Evolutionary conservation across 2,888 invertebrate genomes (phyloP), one percentile per base, ranked within the genome.

Genomic region (Xanthia togata): DNA sequence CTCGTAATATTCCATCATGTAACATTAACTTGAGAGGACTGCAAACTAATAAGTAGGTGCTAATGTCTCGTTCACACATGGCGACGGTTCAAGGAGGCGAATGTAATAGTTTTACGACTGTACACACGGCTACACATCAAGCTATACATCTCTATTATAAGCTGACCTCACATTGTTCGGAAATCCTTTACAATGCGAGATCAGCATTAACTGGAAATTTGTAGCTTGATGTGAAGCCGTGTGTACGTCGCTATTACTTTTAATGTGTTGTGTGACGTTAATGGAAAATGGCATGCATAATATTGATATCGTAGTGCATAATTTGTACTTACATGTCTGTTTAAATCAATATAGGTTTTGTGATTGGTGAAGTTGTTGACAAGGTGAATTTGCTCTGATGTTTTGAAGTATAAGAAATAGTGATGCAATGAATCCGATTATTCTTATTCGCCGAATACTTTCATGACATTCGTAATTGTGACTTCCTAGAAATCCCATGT

Each of bases 11-110:
- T 85, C 83, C 75, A 75, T 77, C 69, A 77, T 76, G n/a, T 41
- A 44, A 35, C 73, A 81, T 75, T 70, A 68, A 81, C n/a, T 65
- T 76, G 50, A 79, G 62, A 85, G 67, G 68, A 84, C 78, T 78
- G 75, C 79, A 73, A 81, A 85, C 60, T 79, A 83, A 76, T 86
- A 79, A 86, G 70, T 77, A 68, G 70, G 83, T 88, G 85, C 70
- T 88, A 87, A 87, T 88, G 80, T 65, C 60, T 53, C 20, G 79
- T 85, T 85, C 87, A 88, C 81, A 88, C 82, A 77, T 81, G 79
- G 53, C 78, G 76, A 76, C 65, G 70, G 81, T 74, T 82, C 87
- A 88, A 88, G 87, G 88, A 72, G 76, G 73, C 55, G 14, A 72
- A 68, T 75, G 78, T 76, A 70, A 84, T 79, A 82, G 69, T 79